Evolutionary conservation across 1,140 invertebrate genomes (phyloP).

Genomic region (Aphidius ervi): DNA sequence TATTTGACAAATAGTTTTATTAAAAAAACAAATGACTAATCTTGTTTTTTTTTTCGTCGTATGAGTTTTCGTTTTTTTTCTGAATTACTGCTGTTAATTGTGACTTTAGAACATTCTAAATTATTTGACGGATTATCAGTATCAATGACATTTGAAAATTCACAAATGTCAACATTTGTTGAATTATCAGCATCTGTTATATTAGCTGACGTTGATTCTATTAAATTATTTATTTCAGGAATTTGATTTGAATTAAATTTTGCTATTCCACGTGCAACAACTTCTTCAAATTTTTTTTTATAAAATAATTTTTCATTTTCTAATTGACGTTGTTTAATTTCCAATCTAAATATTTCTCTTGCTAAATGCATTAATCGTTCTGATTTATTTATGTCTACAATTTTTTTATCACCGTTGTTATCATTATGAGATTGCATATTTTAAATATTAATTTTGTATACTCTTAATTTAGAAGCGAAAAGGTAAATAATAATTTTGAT

Average conservation of each 20-base stretch:
- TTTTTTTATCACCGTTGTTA: constrained; percentile 1
- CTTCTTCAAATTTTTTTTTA: constrained; percentile 14
- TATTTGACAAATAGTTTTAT: not conserved
- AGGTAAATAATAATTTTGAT: not conserved
- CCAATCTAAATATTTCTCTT: constrained; percentile 22
- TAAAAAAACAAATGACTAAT: constrained; percentile 10
- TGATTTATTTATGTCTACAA: constrained; percentile 18
- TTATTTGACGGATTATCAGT: not conserved
- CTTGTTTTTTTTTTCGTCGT: constrained; percentile 1
- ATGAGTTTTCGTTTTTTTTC: constrained; percentile 1
- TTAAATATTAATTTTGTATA: not conserved
- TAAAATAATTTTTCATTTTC: constrained; percentile 26
- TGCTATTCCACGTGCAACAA: constrained; percentile 3
- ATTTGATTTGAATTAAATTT: constrained; percentile 7
- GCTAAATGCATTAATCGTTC: constrained; percentile 20
- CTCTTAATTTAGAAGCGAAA: not conserved
- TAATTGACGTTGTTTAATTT: constrained; percentile 24
- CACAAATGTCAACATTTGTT: no score
- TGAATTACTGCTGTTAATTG: not conserved
- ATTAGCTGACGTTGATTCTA: not conserved
- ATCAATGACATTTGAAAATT: not conserved
- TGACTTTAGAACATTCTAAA: not conserved
- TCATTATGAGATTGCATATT: not conserved
- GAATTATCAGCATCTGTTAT: not conserved
- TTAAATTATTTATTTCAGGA: constrained; percentile 7